A percentile compares a stretch with the other conserved stretches of the same genome.
Evolutionary conservation across 2,888 invertebrate species (phyloP).

Genomic region (Prenolepis imparis): DNA sequence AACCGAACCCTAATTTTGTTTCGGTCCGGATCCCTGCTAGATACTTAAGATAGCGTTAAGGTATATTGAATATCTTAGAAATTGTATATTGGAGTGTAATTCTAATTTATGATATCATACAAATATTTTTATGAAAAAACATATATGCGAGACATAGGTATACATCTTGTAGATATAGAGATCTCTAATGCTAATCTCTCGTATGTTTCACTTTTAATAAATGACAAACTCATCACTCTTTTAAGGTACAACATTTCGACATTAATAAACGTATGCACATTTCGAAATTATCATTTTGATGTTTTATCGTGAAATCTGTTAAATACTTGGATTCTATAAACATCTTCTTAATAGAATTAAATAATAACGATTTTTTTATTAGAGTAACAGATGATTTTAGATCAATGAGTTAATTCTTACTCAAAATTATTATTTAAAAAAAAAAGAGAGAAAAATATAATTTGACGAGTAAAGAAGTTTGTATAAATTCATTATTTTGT

Average conservation of each 20-base stretch:
- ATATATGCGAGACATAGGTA: background rate
- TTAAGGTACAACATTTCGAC: background rate
- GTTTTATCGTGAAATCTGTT: background rate
- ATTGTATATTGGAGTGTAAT: background rate
- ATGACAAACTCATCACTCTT: accelerated
- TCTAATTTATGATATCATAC: background rate
- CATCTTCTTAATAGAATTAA: background rate
- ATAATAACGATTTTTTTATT: background rate
- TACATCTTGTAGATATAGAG: background rate
- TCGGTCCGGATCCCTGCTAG: too few relatives aligned
- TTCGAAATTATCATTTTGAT: background rate
- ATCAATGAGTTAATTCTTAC: background rate
- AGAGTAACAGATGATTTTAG: background rate
- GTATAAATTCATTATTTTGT: background rate
- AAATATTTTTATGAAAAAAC: background rate
- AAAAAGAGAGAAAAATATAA: background rate
- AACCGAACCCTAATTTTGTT: too few relatives aligned
- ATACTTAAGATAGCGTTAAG: background rate
- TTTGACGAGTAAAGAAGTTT: background rate
- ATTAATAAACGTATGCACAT: background rate
- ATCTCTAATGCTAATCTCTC: background rate
- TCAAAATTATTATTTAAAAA: background rate
- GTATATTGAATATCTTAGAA: background rate
- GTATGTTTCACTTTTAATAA: background rate
- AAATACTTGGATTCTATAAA: background rate